Conservation (phyloP, 2,113 vertebrate genomes). For the Notechis scutatus region DNA sequence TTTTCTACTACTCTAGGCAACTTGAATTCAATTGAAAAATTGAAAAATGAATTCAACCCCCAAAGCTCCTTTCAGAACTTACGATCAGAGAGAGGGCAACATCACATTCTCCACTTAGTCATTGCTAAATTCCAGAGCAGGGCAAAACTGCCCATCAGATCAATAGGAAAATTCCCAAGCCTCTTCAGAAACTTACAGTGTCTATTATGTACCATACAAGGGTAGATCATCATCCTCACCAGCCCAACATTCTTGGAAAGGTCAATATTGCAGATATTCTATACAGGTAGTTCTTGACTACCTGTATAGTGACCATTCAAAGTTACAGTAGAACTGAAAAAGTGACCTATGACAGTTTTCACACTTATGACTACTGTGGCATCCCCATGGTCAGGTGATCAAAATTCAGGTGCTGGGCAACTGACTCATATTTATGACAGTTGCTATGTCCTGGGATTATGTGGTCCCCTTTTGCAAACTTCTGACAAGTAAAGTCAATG, state of each 20-base stretch:
- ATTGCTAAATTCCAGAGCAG: background rate
- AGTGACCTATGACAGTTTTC: background rate
- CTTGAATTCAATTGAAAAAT: too few relatives aligned
- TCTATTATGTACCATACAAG: background rate
- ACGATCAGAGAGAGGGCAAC: background rate
- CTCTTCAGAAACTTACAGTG: background rate
- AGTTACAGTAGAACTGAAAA: background rate
- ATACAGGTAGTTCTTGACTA: background rate
- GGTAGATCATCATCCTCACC: background rate
- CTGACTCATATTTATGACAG: background rate
- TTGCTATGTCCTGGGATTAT: background rate
- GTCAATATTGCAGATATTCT: background rate
- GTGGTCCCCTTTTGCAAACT: background rate
- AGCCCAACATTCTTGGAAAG: background rate
- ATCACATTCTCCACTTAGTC: background rate
- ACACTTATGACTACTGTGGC: background rate
- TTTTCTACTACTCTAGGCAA: background rate
- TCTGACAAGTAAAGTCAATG: background rate
- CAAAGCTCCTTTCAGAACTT: background rate
- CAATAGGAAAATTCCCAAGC: background rate
- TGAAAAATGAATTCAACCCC: background rate
- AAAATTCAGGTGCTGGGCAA: background rate
- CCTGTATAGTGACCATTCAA: background rate
- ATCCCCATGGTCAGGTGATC: background rate
- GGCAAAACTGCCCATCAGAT: background rate